These are phyloP conservation scores for Nomada flava DNA, from an alignment of 2,888 invertebrate species.

Conservation along the genomic window DNA sequence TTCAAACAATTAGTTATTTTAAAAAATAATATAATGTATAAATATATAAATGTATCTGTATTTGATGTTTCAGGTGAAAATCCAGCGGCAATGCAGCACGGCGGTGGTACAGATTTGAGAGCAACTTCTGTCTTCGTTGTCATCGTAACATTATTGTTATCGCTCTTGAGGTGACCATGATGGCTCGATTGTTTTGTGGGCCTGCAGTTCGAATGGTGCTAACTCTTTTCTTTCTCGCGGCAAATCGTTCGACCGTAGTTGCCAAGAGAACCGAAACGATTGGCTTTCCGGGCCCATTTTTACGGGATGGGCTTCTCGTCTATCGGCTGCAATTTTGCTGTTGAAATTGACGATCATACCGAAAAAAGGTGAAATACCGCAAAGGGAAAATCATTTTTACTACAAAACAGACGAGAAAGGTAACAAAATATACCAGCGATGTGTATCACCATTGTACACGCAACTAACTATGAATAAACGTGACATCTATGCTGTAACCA, in stretches of 20 bases:
- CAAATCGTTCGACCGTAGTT: conserved; percentile 18
- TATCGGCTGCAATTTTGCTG: conserved; percentile 3
- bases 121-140: conserved; percentile 76
- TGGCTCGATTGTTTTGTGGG: conserved; percentile 61
- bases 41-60: background rate
- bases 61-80: conserved; percentile 80
- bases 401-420: background rate
- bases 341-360: background rate
- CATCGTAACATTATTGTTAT: conserved; percentile 74
- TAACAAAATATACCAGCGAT: background rate
- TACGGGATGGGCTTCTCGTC: conserved; percentile 1
- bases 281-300: conserved; percentile 3
- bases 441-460: background rate
- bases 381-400: background rate
- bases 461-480: background rate
- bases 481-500: background rate
- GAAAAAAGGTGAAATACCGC: background rate
- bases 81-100: conserved; percentile 83
- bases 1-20: too few species aligned
- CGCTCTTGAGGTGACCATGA: conserved; percentile 82
- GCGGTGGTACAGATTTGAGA: conserved; percentile 72
- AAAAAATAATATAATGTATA: too few species aligned
- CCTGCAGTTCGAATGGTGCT: conserved; percentile 71
- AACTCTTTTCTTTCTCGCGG: conserved; percentile 51
- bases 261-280: conserved; percentile 2